Base-by-base conservation (phyloP, 2,797 vertebrate species). In the Balearica regulorum region DNA sequence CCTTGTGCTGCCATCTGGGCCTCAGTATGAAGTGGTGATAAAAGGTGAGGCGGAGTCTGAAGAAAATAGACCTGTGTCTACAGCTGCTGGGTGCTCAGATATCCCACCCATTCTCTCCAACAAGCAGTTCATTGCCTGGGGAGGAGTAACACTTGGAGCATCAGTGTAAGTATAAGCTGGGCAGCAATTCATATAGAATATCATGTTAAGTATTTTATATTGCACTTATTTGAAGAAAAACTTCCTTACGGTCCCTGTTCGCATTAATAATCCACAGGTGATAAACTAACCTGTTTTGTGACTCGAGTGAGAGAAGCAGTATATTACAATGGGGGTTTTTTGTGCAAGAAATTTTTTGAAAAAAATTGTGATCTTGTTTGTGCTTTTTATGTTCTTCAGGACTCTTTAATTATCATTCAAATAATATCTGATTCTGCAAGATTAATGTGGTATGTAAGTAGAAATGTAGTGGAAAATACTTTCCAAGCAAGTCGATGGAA, bases 71-170 rank as follows among this genome's bases (percentile, higher is more conserved):
- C 87, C 92, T 82, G 80, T 97, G 14, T 49, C 78, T 54, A n/a
- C 87, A 51, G 92, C 62, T 68, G 65, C 96, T 35, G 77, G 39
- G 60, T 91, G 89, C 69, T 94, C 97, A 86, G 98, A 98, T 68
- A 95, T 99, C 75, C 99, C 99, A 16, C 98, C 98, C 5, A 99
- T 99, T 94, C 99, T 99, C 25, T 99, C 99, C 83, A 99, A 99
- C 97, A 99, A 99, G 95, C 99, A 99, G 70, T 99, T 99, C 65
- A 94, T 99, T 93, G 97, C 98, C 31, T 99, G 99, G 99, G 99
- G 99, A 97, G 99, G 99, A 19, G 98, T 99, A 70, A 97, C 98
- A 17, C 97, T 99, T 37, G 99, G 99, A 94, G 98, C 98, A 97
- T 98, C 99, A 86, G 97, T 98, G 99, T 99, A 98, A 98, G 99